phyloP scores from a whole-genome alignment of 2,888 invertebrate species.

The Flabesymbios commensalis region DNA sequence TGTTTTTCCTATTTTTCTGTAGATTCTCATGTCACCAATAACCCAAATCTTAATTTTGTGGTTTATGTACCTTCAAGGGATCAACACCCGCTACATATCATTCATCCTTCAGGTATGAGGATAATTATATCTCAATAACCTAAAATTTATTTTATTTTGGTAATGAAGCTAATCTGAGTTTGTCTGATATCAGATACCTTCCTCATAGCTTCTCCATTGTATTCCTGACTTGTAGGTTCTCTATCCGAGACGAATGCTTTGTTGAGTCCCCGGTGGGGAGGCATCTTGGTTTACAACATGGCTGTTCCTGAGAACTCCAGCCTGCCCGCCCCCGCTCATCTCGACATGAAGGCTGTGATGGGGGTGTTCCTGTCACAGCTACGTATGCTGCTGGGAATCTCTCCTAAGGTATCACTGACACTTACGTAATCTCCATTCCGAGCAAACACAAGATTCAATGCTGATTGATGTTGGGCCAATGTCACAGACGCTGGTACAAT shows the following conservation, averaged over 20 bases:
- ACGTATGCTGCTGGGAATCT: conserved; percentile 72
- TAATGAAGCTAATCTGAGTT: too few relatives aligned
- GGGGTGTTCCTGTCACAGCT: conserved; percentile 79
- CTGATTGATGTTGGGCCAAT: too few relatives aligned
- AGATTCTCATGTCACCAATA: conserved; percentile 80
- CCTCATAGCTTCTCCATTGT: too few relatives aligned
- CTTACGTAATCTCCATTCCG: too few relatives aligned
- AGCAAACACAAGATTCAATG: too few relatives aligned
- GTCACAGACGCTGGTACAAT: too few relatives aligned
- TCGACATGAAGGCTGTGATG: conserved; percentile 72
- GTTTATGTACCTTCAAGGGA: conserved; percentile 76
- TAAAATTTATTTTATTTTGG: too few relatives aligned
- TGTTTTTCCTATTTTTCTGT: conserved; percentile 10
- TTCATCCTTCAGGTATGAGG: conserved; percentile 47
- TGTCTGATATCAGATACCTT: too few relatives aligned
- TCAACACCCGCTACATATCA: conserved; percentile 73
- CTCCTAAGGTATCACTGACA: not conserved
- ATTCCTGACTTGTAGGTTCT: too few relatives aligned
- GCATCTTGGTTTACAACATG: conserved; percentile 72
- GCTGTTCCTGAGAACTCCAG: conserved; percentile 30
- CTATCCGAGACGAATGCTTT: conserved; percentile 62
- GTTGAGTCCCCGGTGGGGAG: conserved; percentile 78
- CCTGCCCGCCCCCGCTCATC: conserved; percentile 34
- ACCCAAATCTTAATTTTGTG: conserved; percentile 82
- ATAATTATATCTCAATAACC: too few relatives aligned